Evolutionary conservation across 2,113 vertebrate genomes (phyloP), one percentile per base, ranked within the genome.

Genomic region (Talpa occidentalis): DNA sequence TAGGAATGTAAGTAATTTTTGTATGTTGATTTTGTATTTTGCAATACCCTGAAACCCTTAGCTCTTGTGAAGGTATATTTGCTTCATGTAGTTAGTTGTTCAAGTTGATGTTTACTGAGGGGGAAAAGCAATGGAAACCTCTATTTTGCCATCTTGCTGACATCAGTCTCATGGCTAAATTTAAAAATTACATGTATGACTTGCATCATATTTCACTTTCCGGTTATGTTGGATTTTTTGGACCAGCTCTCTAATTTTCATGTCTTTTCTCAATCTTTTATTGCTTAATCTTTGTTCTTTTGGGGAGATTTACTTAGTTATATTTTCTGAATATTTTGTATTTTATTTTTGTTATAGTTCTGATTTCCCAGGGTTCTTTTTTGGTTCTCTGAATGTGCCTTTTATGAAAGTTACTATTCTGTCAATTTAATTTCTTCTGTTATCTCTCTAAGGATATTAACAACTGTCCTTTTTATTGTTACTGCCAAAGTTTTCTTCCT

Each of bases 311-410:
- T 85, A 49, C 24, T 66, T 82, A 82, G 35, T 35, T 77, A 78
- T 67, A 89, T 62, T 52, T 90, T 70, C 3, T 81, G 56, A 76
- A 90, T 26, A 66, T 72, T 70, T 0, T 93, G 16, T 62, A 54
- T 95, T 54, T 67, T 26, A 64, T 84, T 76, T 86, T 32, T 72
- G 74, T 44, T 93, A 66, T 66, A 89, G 56, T 86, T 89, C 88
- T 84, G n/a, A 85, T 85, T 89, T 79, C 44, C 15, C 42, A 88
- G 54, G 76, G 3, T 60, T 73, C 26, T 86, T n/a, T 93, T 73
- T 62, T 78, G 54, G 70, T 59, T 91, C 24, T 0, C 0, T 37
- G 35, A 88, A 78, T 73, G 35, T 80, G 91, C 54, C 35, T 87
- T 79, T 88, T 80, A 80, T 90, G 83, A 35, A 67, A 95, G 62